Evolutionary conservation across 2,113 vertebrate genomes (phyloP).

Genomic region (Daubentonia madagascariensis): DNA sequence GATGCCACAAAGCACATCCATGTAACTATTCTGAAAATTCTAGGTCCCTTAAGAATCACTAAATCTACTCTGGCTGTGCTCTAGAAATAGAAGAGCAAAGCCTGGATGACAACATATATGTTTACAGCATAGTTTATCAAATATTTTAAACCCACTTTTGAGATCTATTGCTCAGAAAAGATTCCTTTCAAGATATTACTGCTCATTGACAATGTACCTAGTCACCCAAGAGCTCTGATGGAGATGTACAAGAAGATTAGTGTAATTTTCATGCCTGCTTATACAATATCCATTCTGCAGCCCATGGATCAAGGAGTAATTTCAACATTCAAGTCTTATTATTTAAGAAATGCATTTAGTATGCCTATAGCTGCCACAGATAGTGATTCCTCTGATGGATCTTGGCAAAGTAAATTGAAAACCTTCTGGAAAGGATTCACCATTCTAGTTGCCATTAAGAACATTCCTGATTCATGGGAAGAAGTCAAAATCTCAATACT

Average conservation of each 20-base stretch:
- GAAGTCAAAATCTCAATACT: not conserved
- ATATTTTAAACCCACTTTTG: not conserved
- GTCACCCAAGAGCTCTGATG: not conserved
- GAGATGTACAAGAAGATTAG: not conserved
- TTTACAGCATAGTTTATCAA: not conserved
- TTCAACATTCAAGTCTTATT: not conserved
- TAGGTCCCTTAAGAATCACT: not conserved
- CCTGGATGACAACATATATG: not conserved
- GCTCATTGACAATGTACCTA: not conserved
- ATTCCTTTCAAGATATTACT: not conserved
- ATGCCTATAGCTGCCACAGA: not conserved
- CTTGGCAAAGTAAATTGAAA: not conserved
- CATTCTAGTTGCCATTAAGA: not conserved
- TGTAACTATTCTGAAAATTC: not conserved
- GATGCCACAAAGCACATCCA: not conserved
- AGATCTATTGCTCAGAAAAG: not conserved
- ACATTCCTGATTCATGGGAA: not conserved
- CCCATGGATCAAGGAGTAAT: not conserved
- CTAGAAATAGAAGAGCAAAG: not conserved
- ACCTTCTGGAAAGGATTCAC: not conserved
- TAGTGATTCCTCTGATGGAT: not conserved
- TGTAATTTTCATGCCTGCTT: not conserved
- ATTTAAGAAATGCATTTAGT: not conserved
- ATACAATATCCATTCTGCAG: not conserved
- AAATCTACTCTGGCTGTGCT: not conserved